Conservation (phyloP, 2,797 vertebrate genomes). For the Tangara arthus region DNA sequence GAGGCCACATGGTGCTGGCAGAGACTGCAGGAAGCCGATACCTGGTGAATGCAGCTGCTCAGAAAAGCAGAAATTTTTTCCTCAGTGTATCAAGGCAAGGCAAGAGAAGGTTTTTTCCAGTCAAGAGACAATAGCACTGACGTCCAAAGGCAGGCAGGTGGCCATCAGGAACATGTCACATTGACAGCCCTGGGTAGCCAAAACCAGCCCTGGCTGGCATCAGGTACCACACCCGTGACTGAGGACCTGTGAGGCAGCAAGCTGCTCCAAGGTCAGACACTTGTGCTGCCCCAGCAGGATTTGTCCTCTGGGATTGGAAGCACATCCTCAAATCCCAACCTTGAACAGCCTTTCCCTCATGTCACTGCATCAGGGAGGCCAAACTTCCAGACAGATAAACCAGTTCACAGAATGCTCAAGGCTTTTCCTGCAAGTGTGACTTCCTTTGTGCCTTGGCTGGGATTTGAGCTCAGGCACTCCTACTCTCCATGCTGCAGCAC, state of each 20-base stretch:
- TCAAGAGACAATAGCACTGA: background rate
- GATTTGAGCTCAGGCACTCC: background rate
- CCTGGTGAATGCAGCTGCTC: background rate
- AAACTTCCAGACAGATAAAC: background rate
- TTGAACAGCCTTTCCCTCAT: background rate
- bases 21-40: background rate
- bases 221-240: background rate
- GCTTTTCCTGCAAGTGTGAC: background rate
- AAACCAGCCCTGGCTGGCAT: background rate
- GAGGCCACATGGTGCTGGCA: background rate
- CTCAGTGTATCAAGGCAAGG: background rate
- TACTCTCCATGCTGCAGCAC: background rate
- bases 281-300: fast-evolving
- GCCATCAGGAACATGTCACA: background rate
- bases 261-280: background rate
- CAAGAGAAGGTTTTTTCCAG: background rate
- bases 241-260: background rate
- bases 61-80: background rate
- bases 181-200: background rate
- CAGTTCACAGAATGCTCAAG: background rate
- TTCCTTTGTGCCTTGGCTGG: background rate
- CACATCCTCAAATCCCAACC: background rate
- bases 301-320: background rate
- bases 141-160: background rate
- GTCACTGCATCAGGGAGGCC: background rate